Evolutionary conservation across 2,797 vertebrate species (phyloP).

Genomic region (Centroberyx gerrardi): DNA sequence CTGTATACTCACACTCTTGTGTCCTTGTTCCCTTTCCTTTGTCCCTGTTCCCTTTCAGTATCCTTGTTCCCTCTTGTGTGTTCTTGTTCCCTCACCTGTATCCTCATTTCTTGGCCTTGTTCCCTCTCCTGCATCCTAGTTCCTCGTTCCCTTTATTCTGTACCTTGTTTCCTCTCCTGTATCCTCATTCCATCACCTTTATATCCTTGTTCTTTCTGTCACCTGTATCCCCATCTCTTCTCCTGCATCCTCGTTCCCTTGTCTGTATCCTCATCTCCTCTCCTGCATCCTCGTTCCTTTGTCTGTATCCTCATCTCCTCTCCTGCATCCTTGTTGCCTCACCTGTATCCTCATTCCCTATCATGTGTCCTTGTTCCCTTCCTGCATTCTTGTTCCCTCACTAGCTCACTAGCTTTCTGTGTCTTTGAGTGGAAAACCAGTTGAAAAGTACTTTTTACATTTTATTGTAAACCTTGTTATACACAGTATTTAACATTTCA

Average conservation of each 20-base stretch:
- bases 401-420: no score
- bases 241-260: slow-evolving; percentile 2
- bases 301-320: background rate
- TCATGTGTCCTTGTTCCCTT: background rate
- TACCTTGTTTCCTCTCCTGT: slow-evolving; percentile 21
- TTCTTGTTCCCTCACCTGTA: slow-evolving; percentile 22
- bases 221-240: no score
- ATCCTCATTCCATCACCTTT: background rate
- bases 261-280: background rate
- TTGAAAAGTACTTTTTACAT: no score
- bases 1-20: slow-evolving; percentile 3
- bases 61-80: slow-evolving; percentile 1
- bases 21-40: background rate
- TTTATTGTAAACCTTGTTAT: no score
- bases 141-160: background rate
- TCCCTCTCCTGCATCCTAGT: background rate
- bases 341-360: background rate
- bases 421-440: no score
- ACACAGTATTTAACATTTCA: no score
- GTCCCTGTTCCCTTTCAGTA: background rate
- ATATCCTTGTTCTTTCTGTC: background rate
- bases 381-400: no score
- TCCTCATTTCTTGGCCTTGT: background rate
- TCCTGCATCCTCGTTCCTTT: background rate
- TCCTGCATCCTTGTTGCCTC: background rate